Base-by-base conservation (phyloP, 2,888 invertebrate species). In the Dendrolimus houi region DNA sequence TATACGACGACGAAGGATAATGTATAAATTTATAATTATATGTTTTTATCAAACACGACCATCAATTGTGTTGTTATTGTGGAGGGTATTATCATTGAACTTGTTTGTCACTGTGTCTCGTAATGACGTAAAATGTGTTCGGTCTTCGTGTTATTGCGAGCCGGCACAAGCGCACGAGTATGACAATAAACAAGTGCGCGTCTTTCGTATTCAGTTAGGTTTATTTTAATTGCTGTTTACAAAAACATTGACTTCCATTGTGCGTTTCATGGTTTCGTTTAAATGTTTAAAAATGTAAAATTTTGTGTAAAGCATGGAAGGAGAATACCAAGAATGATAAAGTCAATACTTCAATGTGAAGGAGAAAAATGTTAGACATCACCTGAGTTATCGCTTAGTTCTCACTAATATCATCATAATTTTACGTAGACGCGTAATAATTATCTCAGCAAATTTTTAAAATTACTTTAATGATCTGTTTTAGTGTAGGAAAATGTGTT, bases 91-190 rank as follows among this genome's bases (percentile, higher is more conserved):
- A 77, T 79, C 72, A 66, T 64, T 68, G 56, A 66, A 71, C 70
- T 72, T 77, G 79, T 80, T 80, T 77, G 54, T 52, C 52, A 41
- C 63, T 70, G 64, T 65, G 60, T 62, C 58, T 57, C 57, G 58
- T 58, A 57, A 65, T 79, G 77, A 80, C 75, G 77, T 69, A 74
- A 73, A 70, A 67, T 66, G 62, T 62, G 63, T 65, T 67, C 63
- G 59, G 58, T 66, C 52, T 64, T 57, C 59, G 57, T 67, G 62
- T 62, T 66, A 65, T 61, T 64, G 56, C 54, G 58, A 63, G 65
- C 62, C 61, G 58, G 62, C 59, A 64, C 65, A 64, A 66, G 52
- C 55, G 53, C 58, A 60, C 52, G 52, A 57, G 57, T 56, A 53
- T 52, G 62, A 64, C 57, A 64, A 64, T 70, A 72, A 74, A 74